phyloP scores from a whole-genome alignment of 2,113 vertebrate genomes.

The Microcebus lehilahytsara region DNA sequence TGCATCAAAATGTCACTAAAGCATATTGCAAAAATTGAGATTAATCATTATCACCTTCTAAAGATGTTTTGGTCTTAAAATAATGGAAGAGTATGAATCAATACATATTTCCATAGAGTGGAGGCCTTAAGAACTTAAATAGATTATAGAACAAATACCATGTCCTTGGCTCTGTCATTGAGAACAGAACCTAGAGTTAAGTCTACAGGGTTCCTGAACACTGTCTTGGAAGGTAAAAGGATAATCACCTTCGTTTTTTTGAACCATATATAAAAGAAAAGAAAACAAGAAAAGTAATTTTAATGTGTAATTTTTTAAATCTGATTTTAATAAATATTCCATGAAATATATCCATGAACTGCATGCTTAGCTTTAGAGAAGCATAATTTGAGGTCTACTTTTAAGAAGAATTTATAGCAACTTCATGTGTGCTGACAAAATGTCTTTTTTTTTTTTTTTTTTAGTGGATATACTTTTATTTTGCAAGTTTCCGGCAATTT shows the following conservation, averaged over 20 bases:
- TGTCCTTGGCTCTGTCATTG: neutral
- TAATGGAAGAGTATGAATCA: neutral
- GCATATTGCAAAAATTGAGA: neutral
- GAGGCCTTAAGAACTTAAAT: neutral
- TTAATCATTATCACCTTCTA: neutral
- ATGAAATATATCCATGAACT: neutral
- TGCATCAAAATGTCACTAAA: neutral
- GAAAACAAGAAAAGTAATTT: neutral
- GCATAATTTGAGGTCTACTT: neutral
- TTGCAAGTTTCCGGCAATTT: neutral
- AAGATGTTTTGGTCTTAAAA: neutral
- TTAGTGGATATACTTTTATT: neutral
- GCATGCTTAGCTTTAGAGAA: neutral
- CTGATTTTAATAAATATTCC: neutral
- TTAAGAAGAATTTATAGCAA: neutral
- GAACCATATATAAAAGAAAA: neutral
- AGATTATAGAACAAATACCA: neutral
- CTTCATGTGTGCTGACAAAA: neutral
- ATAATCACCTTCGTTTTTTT: neutral
- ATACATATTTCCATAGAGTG: neutral
- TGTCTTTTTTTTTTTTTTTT: neutral
- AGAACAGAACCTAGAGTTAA: neutral
- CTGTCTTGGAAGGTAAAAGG: neutral
- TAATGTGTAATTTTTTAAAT: neutral
- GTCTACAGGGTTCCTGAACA: neutral